Conservation (phyloP, 1,140 invertebrate genomes). For the Leptestheria dahalacensis region DNA sequence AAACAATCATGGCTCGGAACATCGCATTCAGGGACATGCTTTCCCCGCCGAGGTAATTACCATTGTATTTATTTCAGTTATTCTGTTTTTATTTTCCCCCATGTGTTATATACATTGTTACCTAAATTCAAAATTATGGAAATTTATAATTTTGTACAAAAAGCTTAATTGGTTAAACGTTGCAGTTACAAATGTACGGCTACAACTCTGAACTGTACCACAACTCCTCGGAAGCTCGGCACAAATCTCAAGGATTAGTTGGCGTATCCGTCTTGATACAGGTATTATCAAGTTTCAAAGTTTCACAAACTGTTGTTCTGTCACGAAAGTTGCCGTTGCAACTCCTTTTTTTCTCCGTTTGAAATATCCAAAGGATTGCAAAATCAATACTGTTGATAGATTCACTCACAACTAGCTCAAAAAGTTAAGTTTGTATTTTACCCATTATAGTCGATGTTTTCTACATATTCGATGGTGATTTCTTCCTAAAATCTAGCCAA, state of each 20-base stretch:
- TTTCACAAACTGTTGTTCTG: too few species aligned
- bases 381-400: too few species aligned
- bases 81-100: neutral
- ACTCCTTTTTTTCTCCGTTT: neutral
- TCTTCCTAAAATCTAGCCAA: too few species aligned
- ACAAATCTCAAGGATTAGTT: slow-evolving; percentile 75
- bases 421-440: too few species aligned
- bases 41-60: slow-evolving; percentile 76
- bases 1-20: slow-evolving; percentile 75
- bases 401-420: too few species aligned
- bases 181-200: slow-evolving; percentile 80
- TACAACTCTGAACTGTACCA: slow-evolving; percentile 86
- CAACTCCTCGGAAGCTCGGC: slow-evolving; percentile 75
- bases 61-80: neutral
- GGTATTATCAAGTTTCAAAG: too few species aligned
- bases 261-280: slow-evolving; percentile 72
- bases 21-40: slow-evolving; percentile 74
- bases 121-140: slow-evolving; percentile 9
- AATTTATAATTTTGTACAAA: slow-evolving; percentile 15
- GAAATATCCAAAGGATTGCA: too few species aligned
- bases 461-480: too few species aligned
- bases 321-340: too few species aligned
- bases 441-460: too few species aligned
- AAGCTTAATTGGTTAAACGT: too few species aligned
- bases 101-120: neutral